Conservation (phyloP, 2,113 vertebrate species). For the Aegithalos caudatus region DNA sequence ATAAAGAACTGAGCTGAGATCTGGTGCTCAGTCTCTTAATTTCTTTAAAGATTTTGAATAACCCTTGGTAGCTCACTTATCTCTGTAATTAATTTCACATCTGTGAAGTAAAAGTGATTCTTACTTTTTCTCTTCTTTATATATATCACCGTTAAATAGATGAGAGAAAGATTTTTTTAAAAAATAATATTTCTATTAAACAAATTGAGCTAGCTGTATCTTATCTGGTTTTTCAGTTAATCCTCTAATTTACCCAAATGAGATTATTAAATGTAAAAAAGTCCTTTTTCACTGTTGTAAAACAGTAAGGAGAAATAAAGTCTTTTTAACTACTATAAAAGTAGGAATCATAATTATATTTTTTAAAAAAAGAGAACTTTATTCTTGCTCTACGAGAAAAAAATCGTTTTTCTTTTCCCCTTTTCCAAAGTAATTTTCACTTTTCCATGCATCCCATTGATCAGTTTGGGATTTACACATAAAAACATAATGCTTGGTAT, state of each 20-base stretch:
- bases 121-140: neutral
- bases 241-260: slow-evolving; percentile 28
- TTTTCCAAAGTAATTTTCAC: neutral
- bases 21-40: neutral
- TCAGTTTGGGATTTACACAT: neutral
- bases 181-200: neutral
- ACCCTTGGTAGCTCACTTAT: slow-evolving; percentile 7
- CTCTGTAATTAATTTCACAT: slow-evolving; percentile 39
- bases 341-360: neutral
- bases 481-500: neutral
- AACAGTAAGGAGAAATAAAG: neutral
- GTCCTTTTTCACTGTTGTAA: neutral
- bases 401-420: neutral
- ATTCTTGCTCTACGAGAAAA: neutral
- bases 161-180: neutral
- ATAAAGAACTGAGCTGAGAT: neutral
- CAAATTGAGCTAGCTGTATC: slow-evolving; percentile 2
- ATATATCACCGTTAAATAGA: neutral
- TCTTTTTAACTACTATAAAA: neutral
- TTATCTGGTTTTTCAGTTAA: slow-evolving; percentile 22
- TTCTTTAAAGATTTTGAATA: slow-evolving; percentile 9
- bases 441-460: neutral
- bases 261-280: slow-evolving; percentile 11
- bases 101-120: neutral
- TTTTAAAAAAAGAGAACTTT: neutral